Evolutionary conservation across 2,797 vertebrate species (phyloP).

Genomic region (Antennarius maculatus): DNA sequence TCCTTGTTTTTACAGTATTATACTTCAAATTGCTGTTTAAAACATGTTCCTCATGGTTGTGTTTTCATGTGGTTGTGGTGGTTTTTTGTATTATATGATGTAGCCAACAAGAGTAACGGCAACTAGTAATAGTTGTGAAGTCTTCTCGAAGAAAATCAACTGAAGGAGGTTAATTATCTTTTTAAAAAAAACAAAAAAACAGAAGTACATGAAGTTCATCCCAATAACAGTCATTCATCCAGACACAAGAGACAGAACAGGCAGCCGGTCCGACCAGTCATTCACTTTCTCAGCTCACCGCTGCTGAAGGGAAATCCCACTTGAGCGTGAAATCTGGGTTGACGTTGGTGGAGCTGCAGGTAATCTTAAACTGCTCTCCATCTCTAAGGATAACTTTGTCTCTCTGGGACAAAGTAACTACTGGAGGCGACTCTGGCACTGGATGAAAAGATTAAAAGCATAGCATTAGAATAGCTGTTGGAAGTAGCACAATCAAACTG

Average conservation of each 20-base stretch:
- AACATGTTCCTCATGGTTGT: background rate
- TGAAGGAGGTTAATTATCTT: too few relatives aligned
- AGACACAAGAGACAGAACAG: background rate
- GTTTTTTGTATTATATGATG: background rate
- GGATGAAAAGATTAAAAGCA: constrained; percentile 50
- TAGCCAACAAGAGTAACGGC: too few relatives aligned
- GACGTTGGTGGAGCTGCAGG: constrained; percentile 87
- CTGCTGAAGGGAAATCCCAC: constrained; percentile 82
- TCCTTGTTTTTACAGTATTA: constrained; percentile 1
- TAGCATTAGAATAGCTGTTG: background rate
- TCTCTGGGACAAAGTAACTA: constrained; percentile 83
- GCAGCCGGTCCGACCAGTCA: background rate
- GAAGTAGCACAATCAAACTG: background rate
- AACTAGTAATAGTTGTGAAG: too few relatives aligned
- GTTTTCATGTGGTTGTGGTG: background rate
- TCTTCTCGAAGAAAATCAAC: too few relatives aligned
- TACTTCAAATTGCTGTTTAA: background rate
- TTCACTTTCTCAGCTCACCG: constrained; percentile 75
- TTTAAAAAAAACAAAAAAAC: background rate
- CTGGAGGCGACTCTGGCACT: constrained; percentile 87
- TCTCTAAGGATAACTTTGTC: constrained; percentile 86
- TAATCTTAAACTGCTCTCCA: constrained; percentile 88
- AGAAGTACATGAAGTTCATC: background rate
- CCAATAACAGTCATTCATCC: background rate
- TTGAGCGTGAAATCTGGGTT: constrained; percentile 85